These are phyloP conservation scores for Pristionchus exspectatus DNA, from an alignment of 2,888 invertebrate genomes.

Conservation along the genomic window DNA sequence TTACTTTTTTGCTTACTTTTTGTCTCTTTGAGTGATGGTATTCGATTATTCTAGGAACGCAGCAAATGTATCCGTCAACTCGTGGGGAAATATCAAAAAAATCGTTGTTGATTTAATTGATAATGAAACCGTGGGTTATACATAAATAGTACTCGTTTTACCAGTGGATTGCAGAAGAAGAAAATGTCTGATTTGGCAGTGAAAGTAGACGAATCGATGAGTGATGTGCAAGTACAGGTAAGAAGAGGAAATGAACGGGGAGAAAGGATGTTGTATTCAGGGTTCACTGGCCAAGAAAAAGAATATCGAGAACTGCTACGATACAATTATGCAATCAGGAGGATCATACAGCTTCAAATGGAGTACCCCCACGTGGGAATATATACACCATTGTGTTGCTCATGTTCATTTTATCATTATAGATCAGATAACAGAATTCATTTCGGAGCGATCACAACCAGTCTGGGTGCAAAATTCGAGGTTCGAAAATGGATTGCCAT, in stretches of 20 bases:
- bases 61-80: conserved; percentile 92
- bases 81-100: conserved; percentile 95
- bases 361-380: conserved; percentile 86
- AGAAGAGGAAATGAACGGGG: conserved; percentile 82
- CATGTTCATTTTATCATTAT: conserved; percentile 43
- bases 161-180: conserved; percentile 88
- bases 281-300: conserved; percentile 80
- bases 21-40: background rate
- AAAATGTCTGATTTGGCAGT: conserved; percentile 95
- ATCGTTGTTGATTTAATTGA: conserved; percentile 99
- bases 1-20: background rate
- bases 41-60: conserved; percentile 85
- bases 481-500: conserved; percentile 34
- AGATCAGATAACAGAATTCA: conserved; percentile 95
- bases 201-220: conserved; percentile 92
- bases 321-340: conserved; percentile 98
- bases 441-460: conserved; percentile 96
- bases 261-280: conserved; percentile 83
- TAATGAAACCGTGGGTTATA: conserved; percentile 85
- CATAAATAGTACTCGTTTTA: background rate
- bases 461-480: conserved; percentile 92
- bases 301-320: conserved; percentile 92
- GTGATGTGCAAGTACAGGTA: conserved; percentile 93
- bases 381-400: background rate
- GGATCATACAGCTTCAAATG: conserved; percentile 98